Base-by-base conservation (phyloP, 2,113 vertebrate genomes). In the Hippocampus mohnikei region DNA sequence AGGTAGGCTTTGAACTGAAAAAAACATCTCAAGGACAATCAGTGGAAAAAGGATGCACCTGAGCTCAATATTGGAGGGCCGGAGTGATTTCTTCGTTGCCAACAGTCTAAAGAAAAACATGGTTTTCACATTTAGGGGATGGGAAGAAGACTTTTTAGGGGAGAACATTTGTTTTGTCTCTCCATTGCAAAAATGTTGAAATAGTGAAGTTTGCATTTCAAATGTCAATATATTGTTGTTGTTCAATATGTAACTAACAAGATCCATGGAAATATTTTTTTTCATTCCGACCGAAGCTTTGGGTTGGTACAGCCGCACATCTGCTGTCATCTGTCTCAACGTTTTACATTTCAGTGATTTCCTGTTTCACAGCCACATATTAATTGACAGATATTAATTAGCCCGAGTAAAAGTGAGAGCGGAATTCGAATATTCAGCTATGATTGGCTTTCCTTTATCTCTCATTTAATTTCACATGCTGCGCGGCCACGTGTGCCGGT, bases 381-480 rank as follows among this genome's bases (percentile, higher is more conserved):
- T 63, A 61, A 61, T 61, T 18, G 59, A 1, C 59, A 61, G 8
- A 37, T 61, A 61, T 61, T 61, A 63, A 63, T 63, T 63, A 63
- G 9, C 33, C 37, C 9, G 33, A 2, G 59, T 9, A 61, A 37
- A 61, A 37, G 29, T 9, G 16, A n/a, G 55, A 58, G 55, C 55
- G 13, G 55, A 27, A 58, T 58, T 25, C 23, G 2, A 58, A 25
- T 3, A 27, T 58, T 27, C 55, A 58, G 37, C 61, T 63, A n/a
- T n/a, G 61, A 63, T 63, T 63, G 37, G 21, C 37, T 63, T 58
- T 63, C 20, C 33, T 63, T 63, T 63, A 63, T 63, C 61, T 21
- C 11, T 41, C 20, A 42, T n/a, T 41, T 63, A 37, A 63, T n/a
- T 63, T 63, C 37, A 41, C 37, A 42, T 21, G 37, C 37, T n/a